These are phyloP conservation scores for Auanema sp. DNA, from an alignment of 2,888 invertebrate species.

Conservation along the genomic window DNA sequence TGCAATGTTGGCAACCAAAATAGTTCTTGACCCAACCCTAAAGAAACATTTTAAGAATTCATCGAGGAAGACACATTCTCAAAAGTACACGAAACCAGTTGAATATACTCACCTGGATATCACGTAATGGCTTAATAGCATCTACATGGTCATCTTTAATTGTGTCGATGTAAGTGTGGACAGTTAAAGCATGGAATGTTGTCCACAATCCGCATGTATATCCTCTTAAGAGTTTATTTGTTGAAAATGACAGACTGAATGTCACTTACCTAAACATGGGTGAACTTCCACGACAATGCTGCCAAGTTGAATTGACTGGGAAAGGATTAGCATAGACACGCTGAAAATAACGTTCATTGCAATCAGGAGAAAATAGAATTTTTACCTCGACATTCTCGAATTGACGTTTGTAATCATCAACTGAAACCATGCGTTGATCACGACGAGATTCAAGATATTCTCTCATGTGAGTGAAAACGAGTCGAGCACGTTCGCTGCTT, in stretches of 20 bases:
- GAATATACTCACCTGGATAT: slow-evolving; percentile 46
- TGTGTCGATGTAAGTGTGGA: slow-evolving; percentile 72
- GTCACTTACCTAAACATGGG: slow-evolving; percentile 67
- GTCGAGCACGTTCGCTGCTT: slow-evolving; percentile 56
- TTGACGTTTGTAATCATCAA: slow-evolving; percentile 55
- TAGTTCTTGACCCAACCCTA: slow-evolving; percentile 65
- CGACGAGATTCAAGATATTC: slow-evolving; percentile 49
- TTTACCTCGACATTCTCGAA: slow-evolving; percentile 58
- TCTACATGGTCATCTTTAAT: slow-evolving; percentile 57
- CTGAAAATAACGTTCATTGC: slow-evolving; percentile 25
- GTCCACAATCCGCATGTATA: slow-evolving; percentile 89
- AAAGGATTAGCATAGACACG: slow-evolving; percentile 59
- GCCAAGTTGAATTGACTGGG: slow-evolving; percentile 61
- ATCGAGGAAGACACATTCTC: not conserved
- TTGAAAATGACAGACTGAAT: not conserved
- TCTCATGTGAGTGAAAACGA: slow-evolving; percentile 58
- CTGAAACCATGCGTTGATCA: slow-evolving; percentile 40
- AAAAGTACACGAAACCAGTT: not conserved
- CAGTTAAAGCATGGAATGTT: slow-evolving; percentile 88
- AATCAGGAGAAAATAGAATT: not conserved
- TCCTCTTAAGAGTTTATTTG: slow-evolving; percentile 24
- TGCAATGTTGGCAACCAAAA: slow-evolving; percentile 91
- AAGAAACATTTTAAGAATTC: slow-evolving; percentile 1
- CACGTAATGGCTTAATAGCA: slow-evolving; percentile 54
- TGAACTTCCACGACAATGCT: slow-evolving; percentile 57